Evolutionary conservation across 2,797 vertebrate genomes (phyloP), one percentile per base, ranked within the genome.

Genomic region (Toxotes lorentzi): DNA sequence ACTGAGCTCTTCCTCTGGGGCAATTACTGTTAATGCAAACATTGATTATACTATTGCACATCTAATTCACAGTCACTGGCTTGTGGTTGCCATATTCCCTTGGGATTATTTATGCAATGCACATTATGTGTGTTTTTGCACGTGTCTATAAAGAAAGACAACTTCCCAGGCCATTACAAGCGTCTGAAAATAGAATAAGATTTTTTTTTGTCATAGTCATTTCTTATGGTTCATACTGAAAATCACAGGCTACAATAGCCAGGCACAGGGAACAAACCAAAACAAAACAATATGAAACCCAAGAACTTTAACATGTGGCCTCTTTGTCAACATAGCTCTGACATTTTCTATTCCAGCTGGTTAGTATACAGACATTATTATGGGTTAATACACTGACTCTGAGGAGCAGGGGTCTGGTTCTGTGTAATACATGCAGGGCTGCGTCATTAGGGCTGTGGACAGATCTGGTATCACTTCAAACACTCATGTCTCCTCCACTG

Each of bases 391-490:
- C 56, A 13, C 14, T 12, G 40, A 7, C 10, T 62, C n/a, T 45
- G 64, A n/a, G 78, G 70, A 70, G 60, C 56, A 23, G 54, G 61
- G 79, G 66, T 88, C 79, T 81, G 89, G 68, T 32, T 83, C 30
- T 54, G 81, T 67, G 81, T 79, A 53, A 75, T 63, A 2, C 76
- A 53, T 50, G 83, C 84, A 54, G 74, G 82, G 76, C 86, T 91
- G 91, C 91, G 89, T 92, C 88, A 92, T 83, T 79, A 83, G 58
- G 78, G 79, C 87, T 88, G 78, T 53, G 89, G 85, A 84, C 89
- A 19, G 89, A 90, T 89, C 89, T 83, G 91, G 83, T 90, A 45
- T 81, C 87, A 86, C 90, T 91, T 91, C 89, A 89, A 88, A 91
- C 88, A 85, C 83, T 86, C 82, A 83, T 68, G 82, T 65, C 79